phyloP scores from a whole-genome alignment of 2,888 invertebrate genomes.

The Apantesis nais region DNA sequence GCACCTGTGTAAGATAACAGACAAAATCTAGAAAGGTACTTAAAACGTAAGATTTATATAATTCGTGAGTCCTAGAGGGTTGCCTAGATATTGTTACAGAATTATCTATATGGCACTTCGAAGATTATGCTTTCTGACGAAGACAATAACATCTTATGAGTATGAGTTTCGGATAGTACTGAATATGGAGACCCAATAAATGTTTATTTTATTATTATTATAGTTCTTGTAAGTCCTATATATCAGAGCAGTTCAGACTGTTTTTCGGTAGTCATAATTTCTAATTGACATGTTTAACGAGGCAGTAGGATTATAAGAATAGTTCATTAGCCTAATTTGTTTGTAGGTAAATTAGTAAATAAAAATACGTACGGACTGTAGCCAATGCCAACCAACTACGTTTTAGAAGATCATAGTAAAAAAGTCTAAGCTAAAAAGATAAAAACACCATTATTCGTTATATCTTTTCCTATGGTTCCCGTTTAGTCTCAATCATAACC shows the following conservation, averaged over 20 bases:
- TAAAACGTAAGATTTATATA: conserved; percentile 9
- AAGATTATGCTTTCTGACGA: neutral
- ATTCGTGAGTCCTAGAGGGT: conserved; percentile 4
- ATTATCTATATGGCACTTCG: neutral
- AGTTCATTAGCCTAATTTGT: no score
- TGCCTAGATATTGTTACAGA: conserved; percentile 8
- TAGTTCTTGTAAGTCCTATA: neutral
- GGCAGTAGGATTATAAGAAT: neutral
- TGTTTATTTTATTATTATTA: neutral
- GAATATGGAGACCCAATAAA: neutral
- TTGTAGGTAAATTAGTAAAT: neutral
- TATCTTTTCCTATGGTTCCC: no score
- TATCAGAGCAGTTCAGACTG: neutral
- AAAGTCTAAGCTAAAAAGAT: neutral
- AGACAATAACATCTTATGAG: conserved; percentile 1
- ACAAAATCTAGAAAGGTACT: neutral
- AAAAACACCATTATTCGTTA: no score
- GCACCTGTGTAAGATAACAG: neutral
- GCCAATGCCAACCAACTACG: neutral
- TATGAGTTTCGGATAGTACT: neutral
- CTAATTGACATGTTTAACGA: neutral
- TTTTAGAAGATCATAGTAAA: neutral
- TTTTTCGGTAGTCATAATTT: neutral
- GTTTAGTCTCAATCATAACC: no score
- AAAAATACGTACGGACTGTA: neutral